Evolutionary conservation across 1,140 invertebrate genomes (phyloP), one percentile per base, ranked within the genome.

Genomic region (Ylistrum balloti): DNA sequence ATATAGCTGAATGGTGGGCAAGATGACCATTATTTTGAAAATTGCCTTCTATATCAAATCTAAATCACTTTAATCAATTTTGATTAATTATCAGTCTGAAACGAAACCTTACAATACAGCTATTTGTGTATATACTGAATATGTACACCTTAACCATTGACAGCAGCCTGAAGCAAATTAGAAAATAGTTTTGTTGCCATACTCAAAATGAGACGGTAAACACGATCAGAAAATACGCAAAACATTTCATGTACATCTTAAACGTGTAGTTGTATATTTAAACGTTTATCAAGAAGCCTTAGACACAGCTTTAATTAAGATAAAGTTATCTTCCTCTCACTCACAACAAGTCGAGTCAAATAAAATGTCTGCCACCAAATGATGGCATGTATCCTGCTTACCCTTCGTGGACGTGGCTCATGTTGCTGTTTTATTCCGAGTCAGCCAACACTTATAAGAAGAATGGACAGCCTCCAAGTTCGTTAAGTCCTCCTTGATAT

Each of bases 371-470:
- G 56, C 22, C 56, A 74, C 20, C 45, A 48, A 48, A 13, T n/a
- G n/a, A 13, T 38, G 35, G 35, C 5, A 38, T 7, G 28, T 1
- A 74, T 74, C 3, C 11, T 28, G 5, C 94, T 93, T 93, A 94
- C 94, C 94, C 93, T 35, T 92, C 91, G 88, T 94, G 91, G 85
- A 94, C 88, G 93, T 94, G 92, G 90, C 94, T 94, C 94, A 94
- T 94, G n/a, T 34, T 48, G 17, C 87, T 91, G 38, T 87, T n/a
- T 90, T 86, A 56, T 88, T 33, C 85, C 74, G 13, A 20, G 11
- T 33, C 35, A 85, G 86, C 28, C 86, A 89, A 38, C 87, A 22
- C 20, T n/a, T 11, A 33, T 33, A 22, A 48, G 38, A 35, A 86
- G 85, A n/a, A 88, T 56, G 45, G 45, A 85, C 22, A 88, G 38